Conservation (phyloP, 2,888 invertebrate genomes). For the Anthrax anthrax region DNA sequence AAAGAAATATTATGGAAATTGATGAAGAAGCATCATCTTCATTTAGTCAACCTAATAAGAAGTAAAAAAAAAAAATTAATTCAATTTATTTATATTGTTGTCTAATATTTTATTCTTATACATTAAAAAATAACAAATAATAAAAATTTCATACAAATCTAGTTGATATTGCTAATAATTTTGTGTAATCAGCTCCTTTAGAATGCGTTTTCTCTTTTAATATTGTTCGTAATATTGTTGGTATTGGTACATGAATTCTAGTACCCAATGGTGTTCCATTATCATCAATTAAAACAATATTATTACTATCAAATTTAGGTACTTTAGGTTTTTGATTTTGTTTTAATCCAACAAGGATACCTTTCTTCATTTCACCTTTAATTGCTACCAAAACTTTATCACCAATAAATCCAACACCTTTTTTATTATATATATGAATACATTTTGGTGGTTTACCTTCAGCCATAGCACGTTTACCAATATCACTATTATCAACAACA, state of each 20-base stretch:
- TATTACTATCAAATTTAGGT: slow-evolving; percentile 90
- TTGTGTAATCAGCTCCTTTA: slow-evolving; percentile 84
- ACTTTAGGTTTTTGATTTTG: slow-evolving; percentile 66
- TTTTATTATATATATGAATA: slow-evolving; percentile 88
- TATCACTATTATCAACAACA: slow-evolving; percentile 93
- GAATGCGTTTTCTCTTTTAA: slow-evolving; percentile 64
- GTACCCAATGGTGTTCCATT: slow-evolving; percentile 90
- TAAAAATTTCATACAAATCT: slow-evolving; percentile 55
- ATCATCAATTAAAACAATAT: slow-evolving; percentile 90
- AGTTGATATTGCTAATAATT: slow-evolving; percentile 77
- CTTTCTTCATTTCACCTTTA: slow-evolving; percentile 89
- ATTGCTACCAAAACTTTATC: slow-evolving; percentile 87
- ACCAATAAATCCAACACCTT: slow-evolving; percentile 46
- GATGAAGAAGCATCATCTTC: slow-evolving; percentile 17
- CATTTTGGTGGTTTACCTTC: slow-evolving; percentile 86
- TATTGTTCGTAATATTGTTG: slow-evolving; percentile 71
- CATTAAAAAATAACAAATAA: not conserved
- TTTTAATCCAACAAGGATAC: slow-evolving; percentile 76
- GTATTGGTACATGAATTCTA: slow-evolving; percentile 88
- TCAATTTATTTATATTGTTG: not conserved
- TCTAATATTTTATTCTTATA: not conserved
- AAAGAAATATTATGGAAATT: slow-evolving; percentile 21
- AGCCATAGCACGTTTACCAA: slow-evolving; percentile 88
- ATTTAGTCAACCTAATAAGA: slow-evolving; percentile 2
- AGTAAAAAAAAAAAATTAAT: not conserved